Base-by-base conservation (phyloP, 1,140 invertebrate species). In the Acromyrmex charruanus region DNA sequence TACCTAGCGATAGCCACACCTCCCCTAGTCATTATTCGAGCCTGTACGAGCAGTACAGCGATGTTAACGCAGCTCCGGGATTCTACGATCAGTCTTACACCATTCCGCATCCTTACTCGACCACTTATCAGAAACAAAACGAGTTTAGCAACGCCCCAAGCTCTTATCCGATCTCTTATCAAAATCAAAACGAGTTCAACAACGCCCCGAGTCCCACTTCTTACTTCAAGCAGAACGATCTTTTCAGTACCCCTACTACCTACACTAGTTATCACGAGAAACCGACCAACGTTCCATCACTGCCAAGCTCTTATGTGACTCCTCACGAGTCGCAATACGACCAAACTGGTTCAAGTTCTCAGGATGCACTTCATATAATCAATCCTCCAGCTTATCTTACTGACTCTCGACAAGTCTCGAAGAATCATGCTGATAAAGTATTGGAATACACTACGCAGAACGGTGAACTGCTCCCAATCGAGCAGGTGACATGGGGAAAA, bases 91-190 rank as follows among this genome's bases (percentile, higher is more conserved):
- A 35, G 0, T 39, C 58, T 51, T 61, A 84, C 35, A 49, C 3
- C 68, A 7, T n/a, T 0, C 68, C 80, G 35, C 59, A 7, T 10
- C 1, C 49, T 16, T 55, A 69, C 18, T 12, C 77, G 44, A 49
- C 9, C 39, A 44, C 77, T 9, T 55, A 80, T 9, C 63, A 69
- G 4, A 69, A 71, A 9, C 65, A 55, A 51, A 81, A 71, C 31
- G 77, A 53, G 28, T 80, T 81, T 35, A 71, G 39, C 18, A 28
- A 21, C 25, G 77, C 16, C 39, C 77, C 77, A 44, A 79, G 66
- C 21, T 25, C 66, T n/a, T 71, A 81, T 12, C 0, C 79, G 51
- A n/a, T 21, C 7, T 39, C 66, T 72, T 72, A 81, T 71, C 31
- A 44, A 9, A 59, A 28, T 10, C 79, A 58, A 12, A 71, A 81